Conservation (phyloP, 2,888 invertebrate species). For the Drosophila fulvimacula region DNA sequence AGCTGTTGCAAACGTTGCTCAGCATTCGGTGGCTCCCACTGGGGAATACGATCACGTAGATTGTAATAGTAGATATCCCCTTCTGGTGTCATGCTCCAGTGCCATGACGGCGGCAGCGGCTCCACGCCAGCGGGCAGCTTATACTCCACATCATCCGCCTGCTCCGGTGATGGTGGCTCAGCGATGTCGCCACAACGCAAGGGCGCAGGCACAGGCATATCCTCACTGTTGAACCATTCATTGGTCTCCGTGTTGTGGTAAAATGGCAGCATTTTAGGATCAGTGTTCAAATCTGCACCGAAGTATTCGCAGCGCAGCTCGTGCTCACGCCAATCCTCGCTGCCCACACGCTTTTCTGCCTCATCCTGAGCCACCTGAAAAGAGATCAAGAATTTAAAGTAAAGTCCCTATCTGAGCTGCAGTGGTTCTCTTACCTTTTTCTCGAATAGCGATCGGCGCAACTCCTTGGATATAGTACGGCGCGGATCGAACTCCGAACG, state of each 20-base stretch:
- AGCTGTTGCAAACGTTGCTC: constrained; percentile 82
- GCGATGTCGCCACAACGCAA: constrained; percentile 80
- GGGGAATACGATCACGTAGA: constrained; percentile 90
- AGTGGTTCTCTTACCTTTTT: constrained; percentile 69
- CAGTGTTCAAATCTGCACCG: constrained; percentile 80
- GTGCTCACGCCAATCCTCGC: constrained; percentile 82
- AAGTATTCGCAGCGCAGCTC: constrained; percentile 84
- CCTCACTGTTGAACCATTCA: constrained; percentile 83
- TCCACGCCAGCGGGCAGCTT: constrained; percentile 86
- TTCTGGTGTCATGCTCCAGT: constrained; percentile 91
- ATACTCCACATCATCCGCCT: constrained; percentile 66
- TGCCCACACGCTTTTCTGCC: constrained; percentile 83
- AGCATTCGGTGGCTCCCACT: constrained; percentile 90
- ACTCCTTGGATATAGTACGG: constrained; percentile 80
- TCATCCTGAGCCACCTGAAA: constrained; percentile 83
- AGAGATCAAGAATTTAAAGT: too few relatives aligned
- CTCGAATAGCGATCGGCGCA: constrained; percentile 83
- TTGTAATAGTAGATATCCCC: constrained; percentile 97
- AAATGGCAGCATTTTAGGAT: constrained; percentile 82
- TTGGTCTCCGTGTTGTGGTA: constrained; percentile 83
- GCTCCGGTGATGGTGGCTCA: constrained; percentile 50
- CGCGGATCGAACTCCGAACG: constrained; percentile 47
- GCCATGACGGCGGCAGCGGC: constrained; percentile 93
- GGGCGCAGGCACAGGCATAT: constrained; percentile 79
- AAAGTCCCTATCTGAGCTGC: too few relatives aligned